phyloP scores from a whole-genome alignment of 2,797 vertebrate species.

The Graptemys geographica region DNA sequence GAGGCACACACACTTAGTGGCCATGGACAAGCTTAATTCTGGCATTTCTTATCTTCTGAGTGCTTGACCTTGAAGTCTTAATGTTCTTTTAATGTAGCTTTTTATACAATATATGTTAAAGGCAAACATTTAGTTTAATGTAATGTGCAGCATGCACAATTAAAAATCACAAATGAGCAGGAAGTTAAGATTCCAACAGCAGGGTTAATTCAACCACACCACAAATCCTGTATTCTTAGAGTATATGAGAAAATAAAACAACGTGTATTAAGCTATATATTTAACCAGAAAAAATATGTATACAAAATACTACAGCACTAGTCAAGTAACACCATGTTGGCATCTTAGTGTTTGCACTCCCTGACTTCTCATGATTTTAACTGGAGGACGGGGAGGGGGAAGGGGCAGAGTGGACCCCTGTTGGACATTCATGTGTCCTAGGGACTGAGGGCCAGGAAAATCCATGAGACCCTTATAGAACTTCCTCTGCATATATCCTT shows the following conservation, averaged over 20 bases:
- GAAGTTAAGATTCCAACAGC: not conserved
- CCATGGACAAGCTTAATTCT: not conserved
- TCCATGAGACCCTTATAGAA: not conserved
- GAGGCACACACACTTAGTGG: not conserved
- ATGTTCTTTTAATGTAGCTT: not conserved
- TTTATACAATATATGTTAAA: not conserved
- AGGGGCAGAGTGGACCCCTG: not conserved
- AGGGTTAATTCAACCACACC: not conserved
- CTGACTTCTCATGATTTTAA: not conserved
- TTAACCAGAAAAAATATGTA: not conserved
- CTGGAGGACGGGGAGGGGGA: not conserved
- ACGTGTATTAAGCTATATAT: not conserved
- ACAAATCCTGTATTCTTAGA: not conserved
- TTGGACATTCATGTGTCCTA: not conserved
- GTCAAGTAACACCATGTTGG: not conserved
- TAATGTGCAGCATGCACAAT: not conserved
- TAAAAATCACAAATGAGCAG: not conserved
- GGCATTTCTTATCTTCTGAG: not conserved
- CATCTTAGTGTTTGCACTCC: not conserved
- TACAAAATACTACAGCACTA: not conserved
- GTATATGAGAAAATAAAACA: not conserved
- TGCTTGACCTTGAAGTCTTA: not conserved
- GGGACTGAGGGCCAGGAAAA: not conserved
- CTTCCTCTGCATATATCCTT: not conserved
- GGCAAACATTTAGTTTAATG: rapidly evolving